These are phyloP conservation scores for Chitala chitala DNA, from an alignment of 2,113 vertebrate genomes.

Conservation along the genomic window DNA sequence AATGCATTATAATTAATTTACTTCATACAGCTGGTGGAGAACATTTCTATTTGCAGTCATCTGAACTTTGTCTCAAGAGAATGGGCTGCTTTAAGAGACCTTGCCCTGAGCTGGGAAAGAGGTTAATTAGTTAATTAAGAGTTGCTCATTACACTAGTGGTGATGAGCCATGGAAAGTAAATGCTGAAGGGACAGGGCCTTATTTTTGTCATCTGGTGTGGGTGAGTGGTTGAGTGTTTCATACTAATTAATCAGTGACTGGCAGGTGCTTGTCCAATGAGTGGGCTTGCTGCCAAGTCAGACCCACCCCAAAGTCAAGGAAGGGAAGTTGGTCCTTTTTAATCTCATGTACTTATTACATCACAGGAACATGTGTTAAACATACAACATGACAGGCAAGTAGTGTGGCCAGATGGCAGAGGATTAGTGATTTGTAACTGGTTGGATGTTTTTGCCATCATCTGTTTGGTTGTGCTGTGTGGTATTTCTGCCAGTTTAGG, in stretches of 20 bases:
- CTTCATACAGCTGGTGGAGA: not conserved
- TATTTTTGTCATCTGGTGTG: not conserved
- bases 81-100: not conserved
- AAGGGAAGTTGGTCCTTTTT: not conserved
- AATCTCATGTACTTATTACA: not conserved
- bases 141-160: not conserved
- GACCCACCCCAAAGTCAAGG: not conserved
- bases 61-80: not conserved
- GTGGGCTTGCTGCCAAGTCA: not conserved
- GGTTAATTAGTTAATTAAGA: constrained; percentile 2
- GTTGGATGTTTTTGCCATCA: no score
- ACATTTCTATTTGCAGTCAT: not conserved
- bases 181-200: not conserved
- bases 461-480: no score
- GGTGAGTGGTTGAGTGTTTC: not conserved
- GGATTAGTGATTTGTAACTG: no score
- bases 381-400: no score
- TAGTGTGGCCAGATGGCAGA: no score
- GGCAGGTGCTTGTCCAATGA: not conserved
- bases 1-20: constrained; percentile 4
- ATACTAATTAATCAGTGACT: not conserved
- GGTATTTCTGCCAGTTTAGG: no score
- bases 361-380: no score
- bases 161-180: not conserved
- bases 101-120: not conserved